A percentile compares a stretch with the other conserved stretches of the same genome.
Conservation (phyloP, 2,113 vertebrate species). For the Ptyas mucosa region DNA sequence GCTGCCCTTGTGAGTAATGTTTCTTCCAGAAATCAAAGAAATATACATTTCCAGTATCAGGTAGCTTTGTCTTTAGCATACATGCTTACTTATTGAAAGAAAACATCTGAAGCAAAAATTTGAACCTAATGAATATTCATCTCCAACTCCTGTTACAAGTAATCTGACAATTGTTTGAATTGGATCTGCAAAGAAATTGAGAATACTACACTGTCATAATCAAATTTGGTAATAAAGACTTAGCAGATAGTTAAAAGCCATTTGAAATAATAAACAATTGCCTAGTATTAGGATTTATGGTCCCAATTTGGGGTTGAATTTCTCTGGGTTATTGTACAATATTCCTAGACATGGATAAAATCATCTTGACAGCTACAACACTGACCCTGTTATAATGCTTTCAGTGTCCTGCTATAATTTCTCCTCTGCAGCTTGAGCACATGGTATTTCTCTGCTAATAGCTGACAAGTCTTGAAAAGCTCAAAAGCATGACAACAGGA, state of each 20-base stretch:
- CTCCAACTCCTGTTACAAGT: not conserved
- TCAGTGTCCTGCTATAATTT: slow-evolving; percentile 19
- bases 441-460: slow-evolving; percentile 15
- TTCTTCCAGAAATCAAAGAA: not conserved
- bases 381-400: not conserved
- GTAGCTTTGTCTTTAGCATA: not conserved
- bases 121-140: not conserved
- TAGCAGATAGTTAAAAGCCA: not conserved
- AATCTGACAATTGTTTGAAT: not conserved
- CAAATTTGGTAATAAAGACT: not conserved
- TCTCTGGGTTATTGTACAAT: not conserved
- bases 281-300: not conserved
- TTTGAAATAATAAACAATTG: not conserved
- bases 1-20: not conserved
- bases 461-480: slow-evolving; percentile 15
- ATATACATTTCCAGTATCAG: not conserved
- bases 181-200: not conserved
- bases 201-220: not conserved
- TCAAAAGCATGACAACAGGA: fast-evolving
- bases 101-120: not conserved
- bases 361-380: slow-evolving; percentile 1
- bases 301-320: not conserved
- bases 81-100: not conserved
- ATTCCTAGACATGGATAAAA: not conserved
- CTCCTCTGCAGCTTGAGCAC: slow-evolving; percentile 11